Conservation (phyloP, 2,113 vertebrate species). For the Eclectus roratus region DNA sequence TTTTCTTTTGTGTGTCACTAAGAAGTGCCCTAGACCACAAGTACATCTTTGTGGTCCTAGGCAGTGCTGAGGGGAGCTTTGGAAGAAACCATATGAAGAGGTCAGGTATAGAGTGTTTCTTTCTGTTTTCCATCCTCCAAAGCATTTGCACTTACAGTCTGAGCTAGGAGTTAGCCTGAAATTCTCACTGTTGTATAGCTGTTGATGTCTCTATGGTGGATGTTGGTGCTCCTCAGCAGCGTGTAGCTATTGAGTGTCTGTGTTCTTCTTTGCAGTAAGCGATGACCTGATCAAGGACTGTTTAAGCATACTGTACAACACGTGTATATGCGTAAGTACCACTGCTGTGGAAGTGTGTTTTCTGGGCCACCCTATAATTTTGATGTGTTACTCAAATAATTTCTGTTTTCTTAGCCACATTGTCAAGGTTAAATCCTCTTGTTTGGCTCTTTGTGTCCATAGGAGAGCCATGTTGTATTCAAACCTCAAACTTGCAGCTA, state of each 20-base stretch:
- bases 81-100: not conserved
- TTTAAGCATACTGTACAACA: constrained; percentile 95
- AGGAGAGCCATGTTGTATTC: not conserved
- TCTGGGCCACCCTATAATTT: not conserved
- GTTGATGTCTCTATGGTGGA: not conserved
- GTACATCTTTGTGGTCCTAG: not conserved
- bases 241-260: not conserved
- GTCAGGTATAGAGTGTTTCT: not conserved
- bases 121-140: not conserved
- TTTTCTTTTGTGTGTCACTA: not conserved
- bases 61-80: not conserved
- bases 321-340: constrained; percentile 93
- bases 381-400: not conserved
- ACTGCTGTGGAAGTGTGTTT: not conserved
- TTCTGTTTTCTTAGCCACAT: not conserved
- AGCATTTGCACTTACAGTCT: not conserved
- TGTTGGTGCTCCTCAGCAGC: not conserved
- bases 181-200: not conserved
- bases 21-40: not conserved
- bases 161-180: not conserved
- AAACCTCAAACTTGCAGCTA: not conserved
- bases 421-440: not conserved
- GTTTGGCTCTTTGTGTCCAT: not conserved
- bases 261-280: constrained; percentile 82
- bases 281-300: constrained; percentile 95